Base-by-base conservation (phyloP, 2,797 vertebrate genomes). In the Sarcophilus harrisii region DNA sequence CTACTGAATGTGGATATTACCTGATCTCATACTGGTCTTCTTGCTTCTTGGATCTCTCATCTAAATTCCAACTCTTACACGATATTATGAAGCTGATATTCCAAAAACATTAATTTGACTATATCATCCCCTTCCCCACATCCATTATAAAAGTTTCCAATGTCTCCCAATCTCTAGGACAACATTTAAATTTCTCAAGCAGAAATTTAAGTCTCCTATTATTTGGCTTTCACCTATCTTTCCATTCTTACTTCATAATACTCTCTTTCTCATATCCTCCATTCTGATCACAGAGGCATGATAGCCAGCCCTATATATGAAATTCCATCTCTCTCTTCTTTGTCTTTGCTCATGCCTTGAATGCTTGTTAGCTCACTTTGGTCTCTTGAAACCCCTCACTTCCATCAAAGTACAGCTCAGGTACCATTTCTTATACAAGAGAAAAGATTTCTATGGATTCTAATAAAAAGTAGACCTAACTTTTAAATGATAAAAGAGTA, bases 401-500 rank as follows among this genome's bases (percentile, higher is more conserved):
- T 49, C 38, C 10, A 45, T 27, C 9, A 87, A 49, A 87, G 21
- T 38, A 87, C 8, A 38, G 8, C 16, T 73, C 18, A 38, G n/a
- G 66, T 73, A 38, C 9, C 38, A 87, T 21, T 49, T 87, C 21
- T 49, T 87, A 38, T 73, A 73, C 1, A 28, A 11, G 38, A 10
- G 21, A 87, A 81, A 38, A 81, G 66, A 81, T 45, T 49, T 87
- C 45, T 87, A 12, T 87, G 38, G 38, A 45, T 87, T 87, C 38
- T 49, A 87, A 49, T 45, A 24, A 27, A 87, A 49, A 87, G 38
- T 49, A 1, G 21, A 87, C 10, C 38, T 57, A 94, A 95, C 92
- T 52, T 60, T 93, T 66, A 90, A 93, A 60, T 94, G 92, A 89
- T 91, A 87, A 95, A 98, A 97, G 95, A 96, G 96, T 98, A 98